Percentiles rank a stretch among this genome's conserved stretches.
phyloP scores from a whole-genome alignment of 2,113 vertebrate species.

The Alethe diademata region DNA sequence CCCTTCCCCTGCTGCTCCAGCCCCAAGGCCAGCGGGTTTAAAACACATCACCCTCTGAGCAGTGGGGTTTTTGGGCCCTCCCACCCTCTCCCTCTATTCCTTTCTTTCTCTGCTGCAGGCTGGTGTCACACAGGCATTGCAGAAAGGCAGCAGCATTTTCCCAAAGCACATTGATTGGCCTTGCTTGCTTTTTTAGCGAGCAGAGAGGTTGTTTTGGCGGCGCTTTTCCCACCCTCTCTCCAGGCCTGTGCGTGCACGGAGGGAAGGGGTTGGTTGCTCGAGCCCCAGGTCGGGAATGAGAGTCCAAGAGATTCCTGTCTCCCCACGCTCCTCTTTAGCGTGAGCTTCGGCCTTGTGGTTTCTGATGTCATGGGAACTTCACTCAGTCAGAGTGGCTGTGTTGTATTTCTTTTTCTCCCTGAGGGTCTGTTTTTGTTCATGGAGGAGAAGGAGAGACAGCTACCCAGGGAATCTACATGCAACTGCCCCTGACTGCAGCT shows the following conservation, averaged over 20 bases:
- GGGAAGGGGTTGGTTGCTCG: neutral
- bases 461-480: neutral
- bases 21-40: neutral
- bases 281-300: neutral
- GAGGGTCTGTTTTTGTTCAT: conserved; percentile 45
- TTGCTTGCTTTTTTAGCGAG: neutral
- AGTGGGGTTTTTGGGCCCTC: neutral
- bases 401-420: conserved; percentile 21
- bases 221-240: neutral
- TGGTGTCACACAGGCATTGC: neutral
- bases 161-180: neutral
- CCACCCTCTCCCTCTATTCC: neutral
- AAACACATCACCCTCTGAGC: neutral
- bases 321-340: conserved; percentile 44
- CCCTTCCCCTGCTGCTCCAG: neutral
- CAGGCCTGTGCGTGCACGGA: neutral
- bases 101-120: neutral
- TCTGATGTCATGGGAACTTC: conserved; percentile 59
- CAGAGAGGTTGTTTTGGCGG: neutral
- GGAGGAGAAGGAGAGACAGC: neutral
- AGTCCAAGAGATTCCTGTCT: conserved; percentile 37
- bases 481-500: neutral
- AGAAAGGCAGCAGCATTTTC: neutral
- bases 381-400: neutral
- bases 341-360: conserved; percentile 37